phyloP scores from a whole-genome alignment of 64 coral and sea anemone species.

The Montipora efflorescens region DNA sequence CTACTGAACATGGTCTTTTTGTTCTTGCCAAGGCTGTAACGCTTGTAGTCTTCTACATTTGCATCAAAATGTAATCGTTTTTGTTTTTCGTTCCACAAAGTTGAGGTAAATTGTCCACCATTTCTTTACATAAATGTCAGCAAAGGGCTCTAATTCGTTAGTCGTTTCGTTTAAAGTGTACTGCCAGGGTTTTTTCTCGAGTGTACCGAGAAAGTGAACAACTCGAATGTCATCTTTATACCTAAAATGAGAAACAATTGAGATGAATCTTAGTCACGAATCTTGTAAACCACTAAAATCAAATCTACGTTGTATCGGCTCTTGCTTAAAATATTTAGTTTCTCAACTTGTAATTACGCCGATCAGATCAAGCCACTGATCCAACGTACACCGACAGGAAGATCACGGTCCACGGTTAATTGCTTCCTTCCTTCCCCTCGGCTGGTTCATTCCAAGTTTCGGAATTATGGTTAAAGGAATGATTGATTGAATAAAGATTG shows the following conservation, averaged over 20 bases:
- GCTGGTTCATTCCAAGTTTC: too few species aligned
- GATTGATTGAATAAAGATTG: neutral
- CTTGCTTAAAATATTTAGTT: too few species aligned
- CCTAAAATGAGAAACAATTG: neutral
- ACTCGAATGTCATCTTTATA: neutral
- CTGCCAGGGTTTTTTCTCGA: neutral
- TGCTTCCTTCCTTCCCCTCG: too few species aligned
- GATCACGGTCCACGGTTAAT: too few species aligned
- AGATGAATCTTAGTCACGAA: neutral
- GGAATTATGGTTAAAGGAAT: too few species aligned
- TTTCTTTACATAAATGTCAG: neutral
- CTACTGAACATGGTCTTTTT: constrained; percentile 45
- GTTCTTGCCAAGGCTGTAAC: constrained; percentile 63
- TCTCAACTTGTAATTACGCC: too few species aligned
- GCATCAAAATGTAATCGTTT: too few species aligned
- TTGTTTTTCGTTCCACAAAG: neutral
- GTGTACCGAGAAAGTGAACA: constrained; percentile 6
- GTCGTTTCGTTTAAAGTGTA: neutral
- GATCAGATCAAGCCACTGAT: too few species aligned
- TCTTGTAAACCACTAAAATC: too few species aligned
- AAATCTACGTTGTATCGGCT: too few species aligned
- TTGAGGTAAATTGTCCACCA: neutral
- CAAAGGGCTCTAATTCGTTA: neutral
- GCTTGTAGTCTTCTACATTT: constrained; percentile 10
- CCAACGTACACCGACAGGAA: too few species aligned